Evolutionary conservation across 2,888 invertebrate species (phyloP).

Genomic region (Periphyllus acericola): DNA sequence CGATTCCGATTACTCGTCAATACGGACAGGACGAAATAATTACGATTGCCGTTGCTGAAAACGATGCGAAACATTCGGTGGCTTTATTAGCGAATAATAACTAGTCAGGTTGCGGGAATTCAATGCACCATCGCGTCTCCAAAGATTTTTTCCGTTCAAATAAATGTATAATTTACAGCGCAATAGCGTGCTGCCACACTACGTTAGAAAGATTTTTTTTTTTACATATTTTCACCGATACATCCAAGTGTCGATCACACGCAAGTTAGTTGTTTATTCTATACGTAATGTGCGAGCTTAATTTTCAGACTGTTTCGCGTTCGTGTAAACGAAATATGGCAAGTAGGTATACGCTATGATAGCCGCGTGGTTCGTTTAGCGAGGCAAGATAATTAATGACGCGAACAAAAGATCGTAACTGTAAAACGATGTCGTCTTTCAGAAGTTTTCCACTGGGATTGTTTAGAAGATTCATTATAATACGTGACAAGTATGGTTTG

Average conservation of each 20-base stretch:
- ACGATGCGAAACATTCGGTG: too few species aligned
- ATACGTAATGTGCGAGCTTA: background rate
- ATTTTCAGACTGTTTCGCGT: background rate
- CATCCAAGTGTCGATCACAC: background rate
- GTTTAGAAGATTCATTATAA: background rate
- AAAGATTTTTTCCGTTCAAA: too few species aligned
- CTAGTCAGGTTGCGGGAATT: too few species aligned
- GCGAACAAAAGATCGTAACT: slow-evolving; percentile 13
- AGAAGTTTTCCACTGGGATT: background rate
- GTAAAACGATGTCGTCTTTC: slow-evolving; percentile 7
- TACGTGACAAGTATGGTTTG: background rate
- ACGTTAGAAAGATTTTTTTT: background rate
- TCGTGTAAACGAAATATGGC: background rate
- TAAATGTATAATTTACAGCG: too few species aligned
- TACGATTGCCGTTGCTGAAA: too few species aligned
- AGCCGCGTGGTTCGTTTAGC: background rate
- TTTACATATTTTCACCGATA: background rate
- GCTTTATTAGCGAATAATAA: too few species aligned
- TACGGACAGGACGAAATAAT: too few species aligned
- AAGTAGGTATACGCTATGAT: background rate
- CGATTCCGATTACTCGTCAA: too few species aligned
- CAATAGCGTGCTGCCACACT: background rate
- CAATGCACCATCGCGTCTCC: too few species aligned
- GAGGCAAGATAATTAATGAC: slow-evolving; percentile 30
- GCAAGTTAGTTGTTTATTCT: background rate